Evolutionary conservation across 2,888 invertebrate species (phyloP), one percentile per base, ranked within the genome.

Genomic region (Drosophila nr. perissopoda): DNA sequence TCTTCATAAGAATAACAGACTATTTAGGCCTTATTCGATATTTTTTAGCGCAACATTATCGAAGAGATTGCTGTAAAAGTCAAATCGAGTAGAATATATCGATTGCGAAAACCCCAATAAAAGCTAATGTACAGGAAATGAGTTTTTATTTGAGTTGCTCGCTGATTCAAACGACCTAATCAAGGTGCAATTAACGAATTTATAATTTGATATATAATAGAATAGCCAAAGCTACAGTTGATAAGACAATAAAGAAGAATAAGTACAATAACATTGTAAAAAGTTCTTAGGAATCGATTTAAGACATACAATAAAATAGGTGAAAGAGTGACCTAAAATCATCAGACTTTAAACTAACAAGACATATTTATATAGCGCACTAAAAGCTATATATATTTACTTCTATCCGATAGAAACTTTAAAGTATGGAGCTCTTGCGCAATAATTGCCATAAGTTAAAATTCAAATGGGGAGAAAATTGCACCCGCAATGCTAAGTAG

Each of bases 401-500:
- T 25, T 25, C 16, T 8, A 25, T 8, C 45, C 27, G 4, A 27
- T 2, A 5, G 3, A 18, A 18, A 11, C 3, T 16, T 21, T 7
- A 21, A 52, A 6, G 13, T 16, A 7, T 18, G 7, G 2, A 18
- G 16, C 21, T 40, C 18, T 78, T 69, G 18, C 10, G 57, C 40
- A 69, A 78, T 4, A 45, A 70, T 66, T 79, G 76, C 60, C 56
- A 75, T 66, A 63, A 74, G 59, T 40, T 6, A 25, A 33, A 53
- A 69, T 75, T 52, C 45, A 67, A 80, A 67, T 78, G 57, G 29
- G 52, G 80, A 60, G 80, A 80, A 78, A 78, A 78, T 80, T 78
- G 67, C 78, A 65, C 78, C 78, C 78, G 80, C 78, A 80, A 68
- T 80, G 76, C 76, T 68, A 56, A 68, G 57, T 80, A 76, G 71